Conservation (phyloP, 2,113 vertebrate genomes). For the sheep (Ovis aries) region DNA sequence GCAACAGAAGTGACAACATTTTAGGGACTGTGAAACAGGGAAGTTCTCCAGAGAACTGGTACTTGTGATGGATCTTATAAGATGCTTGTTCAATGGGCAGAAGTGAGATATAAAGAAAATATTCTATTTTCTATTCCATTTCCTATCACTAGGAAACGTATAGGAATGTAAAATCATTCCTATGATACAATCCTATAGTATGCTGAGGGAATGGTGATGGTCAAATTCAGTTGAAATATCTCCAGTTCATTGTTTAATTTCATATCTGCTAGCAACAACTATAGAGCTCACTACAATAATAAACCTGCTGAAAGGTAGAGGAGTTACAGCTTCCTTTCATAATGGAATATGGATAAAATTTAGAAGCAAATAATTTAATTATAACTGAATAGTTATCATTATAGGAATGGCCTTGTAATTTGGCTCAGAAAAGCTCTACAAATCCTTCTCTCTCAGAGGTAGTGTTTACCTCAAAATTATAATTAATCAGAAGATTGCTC, state of each 20-base stretch:
- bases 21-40: not conserved
- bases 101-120: not conserved
- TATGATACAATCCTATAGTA: not conserved
- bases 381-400: not conserved
- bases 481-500: not conserved
- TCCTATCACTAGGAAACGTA: not conserved
- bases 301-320: not conserved
- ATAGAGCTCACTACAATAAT: not conserved
- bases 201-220: not conserved
- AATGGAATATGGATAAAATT: not conserved
- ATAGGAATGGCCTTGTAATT: not conserved
- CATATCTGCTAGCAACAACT: not conserved
- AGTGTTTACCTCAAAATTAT: not conserved
- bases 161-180: not conserved
- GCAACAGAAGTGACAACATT: not conserved
- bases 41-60: not conserved
- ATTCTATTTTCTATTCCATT: not conserved
- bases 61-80: not conserved
- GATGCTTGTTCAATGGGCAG: not conserved
- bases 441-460: not conserved
- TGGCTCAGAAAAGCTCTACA: not conserved
- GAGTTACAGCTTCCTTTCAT: not conserved
- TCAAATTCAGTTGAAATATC: not conserved
- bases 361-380: not conserved
- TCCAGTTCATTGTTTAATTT: not conserved